phyloP scores from a whole-genome alignment of 2,797 vertebrate species.

The Nyctibius grandis region DNA sequence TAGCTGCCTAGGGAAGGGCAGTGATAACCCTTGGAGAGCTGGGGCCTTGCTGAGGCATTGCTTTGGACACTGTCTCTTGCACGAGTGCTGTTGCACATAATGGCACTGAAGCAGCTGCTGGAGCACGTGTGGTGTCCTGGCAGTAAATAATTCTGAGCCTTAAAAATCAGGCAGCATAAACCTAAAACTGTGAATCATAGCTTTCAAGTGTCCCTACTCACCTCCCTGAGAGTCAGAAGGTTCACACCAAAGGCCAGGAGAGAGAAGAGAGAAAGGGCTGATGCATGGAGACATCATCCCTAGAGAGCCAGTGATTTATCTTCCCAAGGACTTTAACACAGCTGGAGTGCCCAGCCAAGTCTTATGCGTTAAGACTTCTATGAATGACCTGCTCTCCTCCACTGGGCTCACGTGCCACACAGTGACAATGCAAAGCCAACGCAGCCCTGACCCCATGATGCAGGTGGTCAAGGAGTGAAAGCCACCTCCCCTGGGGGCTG shows the following conservation, averaged over 20 bases:
- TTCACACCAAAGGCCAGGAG: neutral
- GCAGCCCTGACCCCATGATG: neutral
- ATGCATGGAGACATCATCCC: neutral
- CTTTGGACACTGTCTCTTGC: neutral
- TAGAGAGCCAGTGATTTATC: neutral
- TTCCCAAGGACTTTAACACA: neutral
- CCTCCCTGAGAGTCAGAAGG: neutral
- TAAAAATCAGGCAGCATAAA: neutral
- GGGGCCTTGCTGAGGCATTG: neutral
- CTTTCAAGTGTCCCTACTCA: neutral
- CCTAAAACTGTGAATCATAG: neutral
- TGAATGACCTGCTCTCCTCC: neutral
- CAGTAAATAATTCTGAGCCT: neutral
- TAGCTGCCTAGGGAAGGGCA: neutral
- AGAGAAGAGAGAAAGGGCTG: neutral
- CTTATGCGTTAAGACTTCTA: neutral
- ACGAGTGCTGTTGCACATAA: accelerated
- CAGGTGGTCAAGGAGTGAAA: neutral
- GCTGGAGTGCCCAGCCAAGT: neutral
- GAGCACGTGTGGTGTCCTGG: neutral
- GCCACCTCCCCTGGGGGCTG: neutral
- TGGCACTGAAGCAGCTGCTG: neutral
- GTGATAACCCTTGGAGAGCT: neutral
- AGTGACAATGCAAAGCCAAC: neutral
- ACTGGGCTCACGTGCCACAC: accelerated